Percentiles rank a stretch among this genome's conserved stretches.
These are phyloP conservation scores for Orthosia cruda DNA, from an alignment of 2,888 invertebrate genomes.

Conservation along the genomic window DNA sequence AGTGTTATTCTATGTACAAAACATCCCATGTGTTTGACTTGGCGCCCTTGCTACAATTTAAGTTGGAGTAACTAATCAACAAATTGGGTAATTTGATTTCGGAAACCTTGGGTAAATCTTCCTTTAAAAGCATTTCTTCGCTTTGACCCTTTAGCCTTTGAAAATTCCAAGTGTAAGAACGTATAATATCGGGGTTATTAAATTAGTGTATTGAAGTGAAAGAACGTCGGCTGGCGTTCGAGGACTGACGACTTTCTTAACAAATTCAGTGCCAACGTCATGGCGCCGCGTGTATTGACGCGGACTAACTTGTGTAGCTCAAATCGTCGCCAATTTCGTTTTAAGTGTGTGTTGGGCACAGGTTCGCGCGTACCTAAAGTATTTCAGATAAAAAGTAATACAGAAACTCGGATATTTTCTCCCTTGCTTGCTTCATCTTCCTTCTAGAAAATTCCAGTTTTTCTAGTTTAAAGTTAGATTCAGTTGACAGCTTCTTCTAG, in stretches of 20 bases:
- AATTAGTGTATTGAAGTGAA: slow-evolving; percentile 49
- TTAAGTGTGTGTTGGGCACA: slow-evolving; percentile 41
- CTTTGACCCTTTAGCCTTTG: slow-evolving; percentile 46
- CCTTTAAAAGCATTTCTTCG: slow-evolving; percentile 48
- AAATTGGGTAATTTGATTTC: slow-evolving; percentile 56
- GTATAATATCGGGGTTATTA: slow-evolving; percentile 41
- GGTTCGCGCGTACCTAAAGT: slow-evolving; percentile 13
- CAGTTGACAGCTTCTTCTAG: neutral
- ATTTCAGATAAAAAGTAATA: slow-evolving; percentile 39
- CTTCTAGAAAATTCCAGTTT: neutral
- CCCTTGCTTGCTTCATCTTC: slow-evolving; percentile 1
- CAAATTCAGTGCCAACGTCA: slow-evolving; percentile 35
- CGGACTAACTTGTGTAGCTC: slow-evolving; percentile 42
- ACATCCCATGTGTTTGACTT: slow-evolving; percentile 5
- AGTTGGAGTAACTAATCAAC: slow-evolving; percentile 42
- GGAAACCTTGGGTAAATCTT: slow-evolving; percentile 44
- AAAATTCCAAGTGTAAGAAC: slow-evolving; percentile 40
- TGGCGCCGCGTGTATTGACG: slow-evolving; percentile 44
- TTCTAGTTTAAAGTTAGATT: slow-evolving; percentile 8
- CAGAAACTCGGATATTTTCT: slow-evolving; percentile 7
- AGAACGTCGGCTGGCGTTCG: slow-evolving; percentile 15
- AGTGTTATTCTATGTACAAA: slow-evolving; percentile 11
- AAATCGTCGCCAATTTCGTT: slow-evolving; percentile 55
- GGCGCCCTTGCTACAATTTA: slow-evolving; percentile 24
- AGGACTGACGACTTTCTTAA: slow-evolving; percentile 21